Evolutionary conservation across 2,113 vertebrate genomes (phyloP), one percentile per base, ranked within the genome.

Genomic region (Lasiurus cinereus): DNA sequence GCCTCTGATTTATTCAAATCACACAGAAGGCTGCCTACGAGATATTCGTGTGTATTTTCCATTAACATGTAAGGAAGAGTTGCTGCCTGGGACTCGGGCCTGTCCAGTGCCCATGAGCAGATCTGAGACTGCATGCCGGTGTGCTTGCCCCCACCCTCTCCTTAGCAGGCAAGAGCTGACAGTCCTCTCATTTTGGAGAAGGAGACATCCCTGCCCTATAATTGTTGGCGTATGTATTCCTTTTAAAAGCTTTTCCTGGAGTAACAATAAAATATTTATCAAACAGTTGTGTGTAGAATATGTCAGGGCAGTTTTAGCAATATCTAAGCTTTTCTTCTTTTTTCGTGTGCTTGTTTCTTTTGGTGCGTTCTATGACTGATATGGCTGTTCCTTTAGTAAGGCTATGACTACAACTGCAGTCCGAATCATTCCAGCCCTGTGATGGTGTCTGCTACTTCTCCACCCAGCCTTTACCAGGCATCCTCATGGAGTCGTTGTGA

Each of bases 181-280:
- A 83, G 97, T 97, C 96, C 96, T 96, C 72, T 93, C 78, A 15
- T 74, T 39, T 91, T 39, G 21, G 70, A 93, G 94, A 96, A 72
- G 0, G 6, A 97, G 94, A 91, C 85, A 87, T 56, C 90, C 93
- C 56, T 88, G 59, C 84, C 76, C 64, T 79, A 33, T 93, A 97
- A 96, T 95, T 85, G 31, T 96, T 97, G 94, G 96, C 97, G 96
- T 31, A 0, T 97, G 92, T 98, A 94, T 96, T 97, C 93, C 96
- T 98, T 98, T 97, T 98, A 98, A 98, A 98, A 98, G 98, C 97
- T 91, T 98, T 98, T 98, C 97, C 98, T 96, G 98, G 97, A 98
- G 98, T 95, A 97, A 97, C 94, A 96, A 98, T 98, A 88, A 98
- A 98, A 98, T 98, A 98, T 98, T 98, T 93, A 98, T 98, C 95